Percentiles rank a stretch among this genome's conserved stretches.
These are phyloP conservation scores for Phthorimaea operculella DNA, from an alignment of 1,140 invertebrate genomes.

Conservation along the genomic window DNA sequence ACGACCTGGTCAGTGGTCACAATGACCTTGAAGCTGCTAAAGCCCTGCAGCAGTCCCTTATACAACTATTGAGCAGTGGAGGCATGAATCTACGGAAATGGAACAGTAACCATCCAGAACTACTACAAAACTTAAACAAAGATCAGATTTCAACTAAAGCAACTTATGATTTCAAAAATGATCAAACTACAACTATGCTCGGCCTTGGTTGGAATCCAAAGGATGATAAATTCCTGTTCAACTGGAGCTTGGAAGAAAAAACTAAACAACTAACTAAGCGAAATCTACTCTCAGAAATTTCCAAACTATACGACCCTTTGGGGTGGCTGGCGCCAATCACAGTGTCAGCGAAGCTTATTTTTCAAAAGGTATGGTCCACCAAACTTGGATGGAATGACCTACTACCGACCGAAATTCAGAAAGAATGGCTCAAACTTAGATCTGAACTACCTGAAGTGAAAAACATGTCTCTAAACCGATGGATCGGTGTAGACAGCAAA, in stretches of 20 bases:
- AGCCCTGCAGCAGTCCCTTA: neutral
- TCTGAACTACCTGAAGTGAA: neutral
- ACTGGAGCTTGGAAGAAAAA: conserved; percentile 3
- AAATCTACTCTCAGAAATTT: conserved; percentile 28
- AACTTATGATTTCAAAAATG: conserved; percentile 8
- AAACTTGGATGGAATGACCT: conserved; percentile 20
- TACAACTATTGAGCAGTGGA: neutral
- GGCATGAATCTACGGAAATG: neutral
- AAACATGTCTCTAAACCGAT: conserved; percentile 5
- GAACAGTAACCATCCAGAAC: neutral
- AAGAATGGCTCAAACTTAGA: conserved; percentile 13
- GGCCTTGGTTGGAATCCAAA: conserved; percentile 21
- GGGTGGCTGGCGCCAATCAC: conserved; percentile 33
- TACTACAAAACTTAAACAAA: neutral
- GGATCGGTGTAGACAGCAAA: neutral
- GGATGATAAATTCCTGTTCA: conserved; percentile 20
- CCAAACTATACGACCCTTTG: conserved; percentile 29
- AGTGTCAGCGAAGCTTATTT: conserved; percentile 19
- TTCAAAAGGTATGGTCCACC: conserved; percentile 22
- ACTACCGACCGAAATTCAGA: conserved; percentile 9
- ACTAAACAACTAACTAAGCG: conserved; percentile 24
- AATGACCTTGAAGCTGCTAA: neutral
- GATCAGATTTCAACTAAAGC: neutral
- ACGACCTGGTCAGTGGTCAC: neutral
- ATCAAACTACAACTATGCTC: conserved; percentile 17